Conservation (phyloP, 2,888 invertebrate species). For the Ectemnius cavifrons region DNA sequence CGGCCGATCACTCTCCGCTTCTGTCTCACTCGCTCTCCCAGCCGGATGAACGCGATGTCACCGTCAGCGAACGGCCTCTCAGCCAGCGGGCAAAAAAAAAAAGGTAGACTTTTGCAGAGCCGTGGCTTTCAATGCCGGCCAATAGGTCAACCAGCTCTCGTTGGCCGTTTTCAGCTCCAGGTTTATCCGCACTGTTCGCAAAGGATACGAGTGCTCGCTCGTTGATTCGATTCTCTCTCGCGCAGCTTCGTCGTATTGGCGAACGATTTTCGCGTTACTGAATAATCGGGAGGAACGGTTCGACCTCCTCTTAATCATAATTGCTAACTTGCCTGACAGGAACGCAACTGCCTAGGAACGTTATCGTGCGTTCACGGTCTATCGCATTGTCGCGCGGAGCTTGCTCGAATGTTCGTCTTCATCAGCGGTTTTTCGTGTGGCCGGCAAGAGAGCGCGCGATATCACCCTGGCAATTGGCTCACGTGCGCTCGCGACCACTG, state of each 20-base stretch:
- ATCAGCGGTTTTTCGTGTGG: slow-evolving; percentile 57
- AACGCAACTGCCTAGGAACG: slow-evolving; percentile 48
- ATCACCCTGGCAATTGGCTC: slow-evolving; percentile 21
- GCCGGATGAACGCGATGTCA: neutral
- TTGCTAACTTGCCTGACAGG: slow-evolving; percentile 38
- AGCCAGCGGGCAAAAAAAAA: too few species aligned
- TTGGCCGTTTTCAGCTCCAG: too few species aligned
- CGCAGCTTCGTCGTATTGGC: too few species aligned
- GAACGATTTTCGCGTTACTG: too few species aligned
- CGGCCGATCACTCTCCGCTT: slow-evolving; percentile 25
- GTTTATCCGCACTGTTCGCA: too few species aligned
- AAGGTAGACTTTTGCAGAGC: too few species aligned
- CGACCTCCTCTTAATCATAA: slow-evolving; percentile 39
- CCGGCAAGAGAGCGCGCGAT: slow-evolving; percentile 41
- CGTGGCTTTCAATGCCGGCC: too few species aligned
- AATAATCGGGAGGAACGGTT: neutral
- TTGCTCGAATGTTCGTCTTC: slow-evolving; percentile 58
- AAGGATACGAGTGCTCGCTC: slow-evolving; percentile 16
- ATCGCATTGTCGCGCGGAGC: slow-evolving; percentile 57
- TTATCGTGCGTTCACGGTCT: slow-evolving; percentile 68
- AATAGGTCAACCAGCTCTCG: too few species aligned
- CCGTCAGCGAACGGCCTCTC: too few species aligned
- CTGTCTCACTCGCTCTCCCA: neutral
- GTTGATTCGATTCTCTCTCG: slow-evolving; percentile 4
- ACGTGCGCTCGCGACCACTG: slow-evolving; percentile 17